A percentile compares a stretch with the other conserved stretches of the same genome.
phyloP scores from a whole-genome alignment of 2,797 vertebrate species.

The Takifugu rubripes region DNA sequence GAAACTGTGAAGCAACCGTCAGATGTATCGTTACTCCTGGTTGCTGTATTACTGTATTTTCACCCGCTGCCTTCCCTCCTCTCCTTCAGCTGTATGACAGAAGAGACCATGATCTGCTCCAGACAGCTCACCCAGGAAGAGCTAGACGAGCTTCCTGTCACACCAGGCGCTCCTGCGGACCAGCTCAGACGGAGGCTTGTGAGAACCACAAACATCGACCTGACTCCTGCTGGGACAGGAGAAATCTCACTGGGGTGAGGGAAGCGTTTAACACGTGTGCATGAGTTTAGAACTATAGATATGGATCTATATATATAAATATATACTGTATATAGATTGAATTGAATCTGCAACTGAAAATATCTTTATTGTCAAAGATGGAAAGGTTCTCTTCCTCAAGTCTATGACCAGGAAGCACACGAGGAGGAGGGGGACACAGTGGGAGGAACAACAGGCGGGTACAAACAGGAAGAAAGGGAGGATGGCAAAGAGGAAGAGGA shows the following conservation, averaged over 20 bases:
- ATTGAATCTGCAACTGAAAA: neutral
- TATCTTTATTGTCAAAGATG: conserved; percentile 27
- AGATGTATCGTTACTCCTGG: neutral
- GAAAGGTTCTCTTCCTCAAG: conserved; percentile 25
- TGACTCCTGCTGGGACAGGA: conserved; percentile 60
- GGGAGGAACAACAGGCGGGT: neutral
- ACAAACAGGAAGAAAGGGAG: neutral
- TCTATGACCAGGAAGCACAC: neutral
- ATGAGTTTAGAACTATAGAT: neutral
- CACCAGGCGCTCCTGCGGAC: conserved; percentile 21
- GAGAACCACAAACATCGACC: conserved; percentile 68
- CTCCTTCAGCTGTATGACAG: conserved; percentile 76
- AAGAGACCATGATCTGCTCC: conserved; percentile 76
- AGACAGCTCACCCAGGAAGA: conserved; percentile 77
- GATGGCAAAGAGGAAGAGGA: conserved; percentile 7
- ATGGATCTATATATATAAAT: no score
- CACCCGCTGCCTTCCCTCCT: conserved; percentile 1
- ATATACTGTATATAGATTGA: no score
- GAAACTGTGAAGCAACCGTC: neutral
- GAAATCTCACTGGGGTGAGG: conserved; percentile 59
- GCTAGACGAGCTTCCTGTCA: conserved; percentile 58
- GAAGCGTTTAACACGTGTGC: neutral
- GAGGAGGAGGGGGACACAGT: conserved; percentile 7
- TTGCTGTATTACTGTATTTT: neutral
- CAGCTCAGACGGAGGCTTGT: conserved; percentile 62